Evolutionary conservation across 1,140 invertebrate genomes (phyloP).

Genomic region (Penaeus indicus): DNA sequence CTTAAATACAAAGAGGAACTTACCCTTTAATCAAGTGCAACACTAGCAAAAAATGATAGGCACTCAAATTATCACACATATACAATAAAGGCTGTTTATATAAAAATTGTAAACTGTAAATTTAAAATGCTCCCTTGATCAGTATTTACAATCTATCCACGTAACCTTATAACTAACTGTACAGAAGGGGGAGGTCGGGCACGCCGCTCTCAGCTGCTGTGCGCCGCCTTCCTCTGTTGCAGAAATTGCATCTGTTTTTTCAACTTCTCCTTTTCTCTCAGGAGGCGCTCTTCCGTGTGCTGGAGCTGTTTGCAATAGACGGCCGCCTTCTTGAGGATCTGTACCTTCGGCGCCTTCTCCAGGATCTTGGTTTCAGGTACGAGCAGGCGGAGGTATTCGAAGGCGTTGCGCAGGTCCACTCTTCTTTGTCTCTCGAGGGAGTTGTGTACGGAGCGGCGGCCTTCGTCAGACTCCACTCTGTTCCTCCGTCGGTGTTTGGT

Average conservation of each 20-base stretch:
- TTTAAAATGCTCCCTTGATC: neutral
- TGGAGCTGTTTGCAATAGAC: slow-evolving; percentile 78
- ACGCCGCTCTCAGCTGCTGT: slow-evolving; percentile 15
- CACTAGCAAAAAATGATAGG: slow-evolving; percentile 32
- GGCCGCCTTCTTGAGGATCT: slow-evolving; percentile 84
- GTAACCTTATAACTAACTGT: slow-evolving; percentile 56
- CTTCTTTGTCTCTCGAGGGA: slow-evolving; percentile 91
- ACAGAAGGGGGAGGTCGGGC: slow-evolving; percentile 9
- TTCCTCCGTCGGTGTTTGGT: slow-evolving; percentile 51
- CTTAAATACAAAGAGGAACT: slow-evolving; percentile 20
- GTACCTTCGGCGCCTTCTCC: slow-evolving; percentile 87
- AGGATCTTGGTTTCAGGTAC: slow-evolving; percentile 83
- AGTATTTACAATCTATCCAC: neutral
- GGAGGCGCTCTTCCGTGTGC: slow-evolving; percentile 72
- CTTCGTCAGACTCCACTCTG: slow-evolving; percentile 46
- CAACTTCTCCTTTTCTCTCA: slow-evolving; percentile 73
- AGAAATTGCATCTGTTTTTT: slow-evolving; percentile 44
- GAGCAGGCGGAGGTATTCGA: slow-evolving; percentile 82
- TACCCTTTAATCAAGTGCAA: neutral
- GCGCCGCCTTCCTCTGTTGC: slow-evolving; percentile 18
- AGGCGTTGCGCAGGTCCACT: slow-evolving; percentile 86
- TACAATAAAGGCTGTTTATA: slow-evolving; percentile 50
- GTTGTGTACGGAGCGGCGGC: slow-evolving; percentile 83
- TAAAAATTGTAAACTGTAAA: slow-evolving; percentile 16
- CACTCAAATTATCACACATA: slow-evolving; percentile 58